These are phyloP conservation scores for Thymelicus lineola DNA, from an alignment of 2,888 invertebrate species.

Conservation along the genomic window DNA sequence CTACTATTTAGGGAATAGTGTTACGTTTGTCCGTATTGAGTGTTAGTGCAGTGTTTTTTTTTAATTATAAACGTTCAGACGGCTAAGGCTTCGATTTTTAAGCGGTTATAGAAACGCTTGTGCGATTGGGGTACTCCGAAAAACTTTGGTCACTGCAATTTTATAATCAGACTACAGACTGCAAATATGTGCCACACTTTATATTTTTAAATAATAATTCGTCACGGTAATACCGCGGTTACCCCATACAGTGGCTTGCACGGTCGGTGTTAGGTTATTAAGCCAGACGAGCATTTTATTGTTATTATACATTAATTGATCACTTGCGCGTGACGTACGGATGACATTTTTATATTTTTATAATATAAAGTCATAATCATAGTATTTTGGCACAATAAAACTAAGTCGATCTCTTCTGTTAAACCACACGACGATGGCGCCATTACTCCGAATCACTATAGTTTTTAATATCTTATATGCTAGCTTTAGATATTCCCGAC, in stretches of 20 bases:
- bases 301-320: slow-evolving; percentile 38
- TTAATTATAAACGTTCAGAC: slow-evolving; percentile 26
- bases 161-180: slow-evolving; percentile 12
- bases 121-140: slow-evolving; percentile 19
- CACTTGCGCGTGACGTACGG: slow-evolving; percentile 37
- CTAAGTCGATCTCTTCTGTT: too few species aligned
- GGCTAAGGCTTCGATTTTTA: slow-evolving; percentile 33
- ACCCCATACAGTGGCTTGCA: slow-evolving; percentile 50
- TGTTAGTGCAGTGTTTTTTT: slow-evolving; percentile 47
- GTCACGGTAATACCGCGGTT: slow-evolving; percentile 5
- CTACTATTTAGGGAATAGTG: slow-evolving; percentile 72
- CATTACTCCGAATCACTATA: too few species aligned
- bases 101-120: slow-evolving; percentile 34
- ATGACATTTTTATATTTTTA: slow-evolving; percentile 14
- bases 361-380: too few species aligned
- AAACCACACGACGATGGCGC: not conserved
- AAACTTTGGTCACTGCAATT: not conserved
- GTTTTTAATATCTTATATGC: too few species aligned
- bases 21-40: slow-evolving; percentile 48
- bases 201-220: slow-evolving; percentile 9
- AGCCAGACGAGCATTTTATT: slow-evolving; percentile 68
- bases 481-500: too few species aligned
- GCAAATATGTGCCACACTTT: slow-evolving; percentile 25
- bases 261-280: slow-evolving; percentile 64
- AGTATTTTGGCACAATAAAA: too few species aligned